Base-by-base conservation (phyloP, 1,140 invertebrate species). In the Drosophila athabasca region DNA sequence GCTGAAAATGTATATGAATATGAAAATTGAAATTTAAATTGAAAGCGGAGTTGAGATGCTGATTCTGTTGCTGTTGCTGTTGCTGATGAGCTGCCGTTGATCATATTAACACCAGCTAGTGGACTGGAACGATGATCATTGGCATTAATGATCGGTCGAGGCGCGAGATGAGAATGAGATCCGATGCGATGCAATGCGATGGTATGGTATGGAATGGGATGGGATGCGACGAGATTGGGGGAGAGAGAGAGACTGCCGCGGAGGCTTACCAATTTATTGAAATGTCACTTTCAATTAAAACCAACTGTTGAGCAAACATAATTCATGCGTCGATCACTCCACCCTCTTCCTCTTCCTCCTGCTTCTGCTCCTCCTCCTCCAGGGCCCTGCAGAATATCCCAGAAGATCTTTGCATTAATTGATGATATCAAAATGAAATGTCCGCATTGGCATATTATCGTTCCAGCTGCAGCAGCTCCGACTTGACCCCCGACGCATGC, bases 211-310 rank as follows among this genome's bases (percentile, higher is more conserved):
- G 29, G 29, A 2, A 9, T 31, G 26, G 26, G 26, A 29, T 29
- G 26, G 26, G 26, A 24, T 24, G 24, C 24, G 24, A 24, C 24
- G 24, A 24, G 24, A 24, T 24, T 24, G 59, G 58, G 24, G 48
- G 61, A 64, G 55, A 45, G 13, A 19, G 53, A 49, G 13, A 19
- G 53, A 54, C 41, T 53, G 53, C 69, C 64, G 26, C 24, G 60
- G 50, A 55, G 48, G 77, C 69, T 77, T 77, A 80, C 75, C 79
- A 88, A 88, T 88, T 85, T 88, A 88, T 88, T 88, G 83, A 88
- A 88, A 88, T 88, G 83, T 88, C 83, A 88, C 83, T 76, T 88
- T 88, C 71, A 88, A 88, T 88, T 88, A 88, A 88, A 88, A 79
- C 67, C 70, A 88, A 88, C 83, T 83, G 83, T 76, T 83, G 76